phyloP scores from a whole-genome alignment of 2,797 vertebrate species.

The Leuciscus waleckii region DNA sequence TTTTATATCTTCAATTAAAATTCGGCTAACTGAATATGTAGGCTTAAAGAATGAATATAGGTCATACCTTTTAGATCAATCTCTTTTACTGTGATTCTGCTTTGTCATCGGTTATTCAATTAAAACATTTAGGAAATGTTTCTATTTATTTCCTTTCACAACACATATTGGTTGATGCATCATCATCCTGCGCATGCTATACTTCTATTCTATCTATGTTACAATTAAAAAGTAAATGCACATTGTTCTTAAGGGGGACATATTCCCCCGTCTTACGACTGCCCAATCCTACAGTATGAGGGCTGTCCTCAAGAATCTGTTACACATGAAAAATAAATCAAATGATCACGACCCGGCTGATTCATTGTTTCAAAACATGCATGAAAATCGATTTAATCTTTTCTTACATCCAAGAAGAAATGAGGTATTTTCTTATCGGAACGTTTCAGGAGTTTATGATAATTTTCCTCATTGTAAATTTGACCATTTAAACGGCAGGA shows the following conservation, averaged over 20 bases:
- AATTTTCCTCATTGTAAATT: conserved; percentile 23
- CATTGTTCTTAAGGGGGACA: neutral
- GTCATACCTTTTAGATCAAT: neutral
- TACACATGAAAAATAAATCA: neutral
- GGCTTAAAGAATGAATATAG: neutral
- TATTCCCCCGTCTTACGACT: neutral
- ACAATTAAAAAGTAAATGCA: neutral
- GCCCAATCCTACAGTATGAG: no score
- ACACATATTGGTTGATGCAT: neutral
- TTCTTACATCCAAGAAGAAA: conserved; percentile 32
- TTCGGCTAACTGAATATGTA: neutral
- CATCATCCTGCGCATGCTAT: neutral
- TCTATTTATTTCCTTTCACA: neutral
- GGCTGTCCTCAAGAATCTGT: neutral
- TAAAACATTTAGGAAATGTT: neutral
- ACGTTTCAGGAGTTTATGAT: conserved; percentile 23
- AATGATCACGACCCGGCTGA: neutral
- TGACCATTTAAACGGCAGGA: conserved; percentile 81
- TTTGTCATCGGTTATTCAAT: no score
- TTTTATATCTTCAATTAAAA: neutral
- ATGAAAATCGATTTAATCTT: conserved; percentile 6
- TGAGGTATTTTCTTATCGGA: neutral
- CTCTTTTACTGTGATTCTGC: neutral
- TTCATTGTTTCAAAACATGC: neutral
- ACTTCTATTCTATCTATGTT: neutral